Percentiles rank a stretch among this genome's conserved stretches.
Conservation (phyloP, 2,113 vertebrate species). For the Python bivittatus region DNA sequence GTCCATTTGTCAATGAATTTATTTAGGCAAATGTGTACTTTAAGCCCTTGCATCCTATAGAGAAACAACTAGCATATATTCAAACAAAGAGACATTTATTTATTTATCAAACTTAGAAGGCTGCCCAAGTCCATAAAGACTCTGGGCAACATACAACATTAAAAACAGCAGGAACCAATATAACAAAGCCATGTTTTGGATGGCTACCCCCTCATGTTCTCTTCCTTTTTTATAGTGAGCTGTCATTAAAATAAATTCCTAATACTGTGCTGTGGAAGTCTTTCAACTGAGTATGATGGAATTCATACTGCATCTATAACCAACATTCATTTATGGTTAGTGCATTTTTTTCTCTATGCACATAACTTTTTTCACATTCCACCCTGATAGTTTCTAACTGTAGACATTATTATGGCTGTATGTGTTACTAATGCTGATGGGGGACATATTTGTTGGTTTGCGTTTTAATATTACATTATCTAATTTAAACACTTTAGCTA, state of each 20-base stretch:
- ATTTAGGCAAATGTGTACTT: conserved; percentile 43
- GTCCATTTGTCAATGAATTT: conserved; percentile 42
- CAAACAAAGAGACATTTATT: not conserved
- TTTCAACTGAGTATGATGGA: not conserved
- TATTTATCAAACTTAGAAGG: not conserved
- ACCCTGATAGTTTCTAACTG: not conserved
- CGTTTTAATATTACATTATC: not conserved
- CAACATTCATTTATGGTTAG: not conserved
- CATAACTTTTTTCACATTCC: not conserved
- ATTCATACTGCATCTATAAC: not conserved
- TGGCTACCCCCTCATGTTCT: not conserved
- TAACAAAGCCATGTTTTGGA: not conserved
- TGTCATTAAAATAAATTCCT: not conserved
- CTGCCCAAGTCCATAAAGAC: not conserved
- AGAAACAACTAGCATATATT: conserved; percentile 2
- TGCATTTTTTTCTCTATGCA: not conserved
- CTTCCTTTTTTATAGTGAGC: not conserved
- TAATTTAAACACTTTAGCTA: not conserved
- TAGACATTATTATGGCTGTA: not conserved
- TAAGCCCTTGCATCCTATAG: not conserved
- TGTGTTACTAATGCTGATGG: not conserved
- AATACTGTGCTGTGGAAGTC: not conserved
- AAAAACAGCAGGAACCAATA: not conserved
- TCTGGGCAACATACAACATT: not conserved
- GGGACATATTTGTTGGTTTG: not conserved